Conservation (phyloP, 2,797 vertebrate genomes). For the Psittacula derbiana region DNA sequence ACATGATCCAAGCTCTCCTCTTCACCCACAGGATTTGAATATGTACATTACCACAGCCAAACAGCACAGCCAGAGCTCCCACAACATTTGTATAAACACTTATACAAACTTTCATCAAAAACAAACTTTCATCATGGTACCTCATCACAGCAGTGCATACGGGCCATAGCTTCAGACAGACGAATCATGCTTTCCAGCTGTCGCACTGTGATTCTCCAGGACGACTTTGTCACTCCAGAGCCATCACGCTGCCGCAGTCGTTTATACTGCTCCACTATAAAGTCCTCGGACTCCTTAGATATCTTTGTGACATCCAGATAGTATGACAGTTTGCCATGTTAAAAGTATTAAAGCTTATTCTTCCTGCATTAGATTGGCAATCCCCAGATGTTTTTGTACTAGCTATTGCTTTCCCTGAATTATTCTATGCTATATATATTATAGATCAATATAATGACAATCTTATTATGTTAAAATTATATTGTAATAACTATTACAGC, state of each 20-base stretch:
- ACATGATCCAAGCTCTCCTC: background rate
- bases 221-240: slow-evolving; percentile 88
- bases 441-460: background rate
- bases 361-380: background rate
- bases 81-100: background rate
- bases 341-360: background rate
- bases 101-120: accelerated
- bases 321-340: background rate
- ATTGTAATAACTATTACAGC: background rate
- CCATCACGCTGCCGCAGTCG: slow-evolving; percentile 92
- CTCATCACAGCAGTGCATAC: slow-evolving; percentile 99
- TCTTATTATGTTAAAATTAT: background rate
- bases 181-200: slow-evolving; percentile 99
- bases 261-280: slow-evolving; percentile 98
- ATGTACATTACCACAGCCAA: accelerated
- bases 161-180: slow-evolving; percentile 94
- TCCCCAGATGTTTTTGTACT: background rate
- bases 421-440: background rate
- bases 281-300: slow-evolving; percentile 95
- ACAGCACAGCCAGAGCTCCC: background rate
- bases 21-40: background rate
- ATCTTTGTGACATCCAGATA: slow-evolving; percentile 77
- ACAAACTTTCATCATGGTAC: slow-evolving; percentile 38
- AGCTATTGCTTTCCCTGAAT: background rate
- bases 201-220: slow-evolving; percentile 96